These are phyloP conservation scores for Dasypolia templi DNA, from an alignment of 2,888 invertebrate species.

Conservation along the genomic window DNA sequence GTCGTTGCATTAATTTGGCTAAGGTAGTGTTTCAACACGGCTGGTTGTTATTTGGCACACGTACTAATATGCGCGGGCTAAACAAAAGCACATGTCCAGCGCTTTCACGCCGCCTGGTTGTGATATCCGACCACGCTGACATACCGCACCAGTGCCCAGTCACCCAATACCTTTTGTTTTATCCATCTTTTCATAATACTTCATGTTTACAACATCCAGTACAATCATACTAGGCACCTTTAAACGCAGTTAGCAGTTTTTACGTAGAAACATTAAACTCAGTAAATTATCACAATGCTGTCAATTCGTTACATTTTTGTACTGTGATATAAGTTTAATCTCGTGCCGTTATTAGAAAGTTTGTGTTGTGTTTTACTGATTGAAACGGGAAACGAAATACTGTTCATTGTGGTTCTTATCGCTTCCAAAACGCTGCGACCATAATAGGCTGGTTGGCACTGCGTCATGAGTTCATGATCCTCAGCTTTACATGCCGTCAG, in stretches of 20 bases:
- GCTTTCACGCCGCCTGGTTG: constrained; percentile 86
- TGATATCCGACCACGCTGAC: constrained; percentile 83
- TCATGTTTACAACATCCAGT: constrained; percentile 33
- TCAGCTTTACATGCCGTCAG: constrained; percentile 66
- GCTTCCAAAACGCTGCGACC: constrained; percentile 37
- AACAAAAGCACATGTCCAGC: constrained; percentile 85
- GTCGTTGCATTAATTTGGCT: constrained; percentile 70
- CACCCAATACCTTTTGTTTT: constrained; percentile 72
- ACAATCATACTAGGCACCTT: not conserved
- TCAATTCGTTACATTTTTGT: constrained; percentile 23
- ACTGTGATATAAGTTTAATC: constrained; percentile 32
- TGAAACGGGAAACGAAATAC: constrained; percentile 50
- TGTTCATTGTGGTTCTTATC: constrained; percentile 60
- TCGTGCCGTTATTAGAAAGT: constrained; percentile 11
- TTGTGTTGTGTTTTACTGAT: constrained; percentile 44
- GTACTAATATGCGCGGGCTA: constrained; percentile 78
- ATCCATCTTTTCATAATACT: constrained; percentile 67
- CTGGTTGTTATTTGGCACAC: constrained; percentile 87
- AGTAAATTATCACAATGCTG: constrained; percentile 14
- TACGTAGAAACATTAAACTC: constrained; percentile 2
- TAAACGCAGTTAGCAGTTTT: constrained; percentile 15
- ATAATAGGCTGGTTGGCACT: constrained; percentile 28
- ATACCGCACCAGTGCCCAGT: constrained; percentile 77
- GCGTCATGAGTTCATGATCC: constrained; percentile 59
- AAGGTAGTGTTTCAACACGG: constrained; percentile 81